Base-by-base conservation (phyloP, 1,140 invertebrate genomes). In the Pseudachorutes palmiensis region DNA sequence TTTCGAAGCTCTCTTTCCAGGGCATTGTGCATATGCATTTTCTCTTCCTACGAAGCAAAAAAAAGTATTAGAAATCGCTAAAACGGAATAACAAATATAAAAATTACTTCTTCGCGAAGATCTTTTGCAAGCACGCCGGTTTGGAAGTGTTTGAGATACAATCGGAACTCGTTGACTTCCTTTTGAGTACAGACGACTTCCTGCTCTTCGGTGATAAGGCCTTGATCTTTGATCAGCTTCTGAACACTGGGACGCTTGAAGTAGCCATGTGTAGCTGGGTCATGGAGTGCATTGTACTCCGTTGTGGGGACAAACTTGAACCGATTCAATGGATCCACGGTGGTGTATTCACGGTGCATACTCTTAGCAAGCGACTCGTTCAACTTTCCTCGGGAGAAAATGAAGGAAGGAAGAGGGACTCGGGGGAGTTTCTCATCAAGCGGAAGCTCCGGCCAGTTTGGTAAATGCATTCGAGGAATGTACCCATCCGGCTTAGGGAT, bases 101-200 rank as follows among this genome's bases (percentile, higher is more conserved):
- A 31, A 3, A 16, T 5, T 61, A 16, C 16, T 29, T 16, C 19
- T 29, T 26, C 5, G 24, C 31, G 24, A 9, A 26, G 29, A 14
- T 61, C 28, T 12, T 14, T 61, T 14, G 5, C 5, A 22, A 68
- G 9, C 12, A 19, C 29, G 3, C 79, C 71, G 2, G 65, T 73
- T 12, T 78, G 65, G 28, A 80, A 2, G 32, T 74, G 76, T 49
- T 73, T 75, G 61, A 79, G 71, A 64, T 79, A 80, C 5, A 67
- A 71, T 61, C 79, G 75, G 22, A 79, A 79, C 26, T 68, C 67
- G 29, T 81, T 80, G 29, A 78, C 80, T 30, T 80, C 76, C 12
- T 74, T 75, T 2, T 77, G 55, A 0, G 75, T 75, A 65, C 79
- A 81, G 16, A 73, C 75, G 0, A 76, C 79, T 19, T 80, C 72